Evolutionary conservation across 2,888 invertebrate species (phyloP).

Genomic region (Apoderus coryli): DNA sequence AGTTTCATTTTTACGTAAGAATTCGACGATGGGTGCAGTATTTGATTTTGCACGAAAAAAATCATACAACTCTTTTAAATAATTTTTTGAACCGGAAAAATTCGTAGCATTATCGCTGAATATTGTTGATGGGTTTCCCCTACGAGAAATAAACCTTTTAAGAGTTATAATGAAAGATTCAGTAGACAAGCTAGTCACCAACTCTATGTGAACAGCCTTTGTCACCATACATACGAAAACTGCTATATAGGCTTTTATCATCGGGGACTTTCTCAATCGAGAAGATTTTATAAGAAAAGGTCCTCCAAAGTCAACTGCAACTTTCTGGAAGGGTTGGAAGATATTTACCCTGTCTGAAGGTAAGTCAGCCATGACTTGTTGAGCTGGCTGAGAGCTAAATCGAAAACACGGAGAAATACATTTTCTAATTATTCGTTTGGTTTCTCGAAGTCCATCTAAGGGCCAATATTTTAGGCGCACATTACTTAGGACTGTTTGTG

Average conservation of each 20-base stretch:
- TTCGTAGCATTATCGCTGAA: too few species aligned
- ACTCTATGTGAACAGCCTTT: too few species aligned
- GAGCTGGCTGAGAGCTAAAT: too few species aligned
- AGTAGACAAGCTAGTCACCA: constrained; percentile 5
- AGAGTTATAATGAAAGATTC: constrained; percentile 8
- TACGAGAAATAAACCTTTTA: constrained; percentile 9
- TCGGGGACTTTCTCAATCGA: neutral
- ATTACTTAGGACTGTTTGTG: constrained; percentile 12
- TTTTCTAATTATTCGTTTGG: neutral
- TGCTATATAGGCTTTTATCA: constrained; percentile 7
- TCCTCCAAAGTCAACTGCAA: constrained; percentile 11
- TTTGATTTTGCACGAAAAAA: too few species aligned
- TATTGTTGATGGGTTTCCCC: constrained; percentile 9
- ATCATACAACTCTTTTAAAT: constrained; percentile 8
- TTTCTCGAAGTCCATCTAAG: constrained; percentile 10
- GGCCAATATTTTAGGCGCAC: constrained; percentile 13
- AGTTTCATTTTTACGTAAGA: neutral
- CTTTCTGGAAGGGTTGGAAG: constrained; percentile 7
- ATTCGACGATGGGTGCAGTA: too few species aligned
- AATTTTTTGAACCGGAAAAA: constrained; percentile 9
- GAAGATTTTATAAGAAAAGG: too few species aligned
- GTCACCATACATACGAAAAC: too few species aligned
- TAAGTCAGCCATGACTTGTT: constrained; percentile 7
- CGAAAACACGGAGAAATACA: constrained; percentile 3
- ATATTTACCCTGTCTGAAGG: neutral